Conservation (phyloP, 2,113 vertebrate genomes). For the Calonectris borealis region DNA sequence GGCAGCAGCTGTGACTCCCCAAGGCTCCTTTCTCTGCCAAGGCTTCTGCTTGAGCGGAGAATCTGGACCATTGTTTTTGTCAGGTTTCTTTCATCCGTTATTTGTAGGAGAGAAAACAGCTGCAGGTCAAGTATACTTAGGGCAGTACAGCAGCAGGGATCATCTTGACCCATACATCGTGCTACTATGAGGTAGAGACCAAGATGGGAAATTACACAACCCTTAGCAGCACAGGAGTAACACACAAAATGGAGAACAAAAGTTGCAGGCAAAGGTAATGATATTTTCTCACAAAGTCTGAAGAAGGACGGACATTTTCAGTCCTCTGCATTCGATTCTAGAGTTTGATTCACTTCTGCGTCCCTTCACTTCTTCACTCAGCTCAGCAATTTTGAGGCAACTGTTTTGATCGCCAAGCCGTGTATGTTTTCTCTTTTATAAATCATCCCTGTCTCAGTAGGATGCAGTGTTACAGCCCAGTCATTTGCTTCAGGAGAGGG, state of each 20-base stretch:
- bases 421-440: background rate
- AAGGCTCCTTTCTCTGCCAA: background rate
- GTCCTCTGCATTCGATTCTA: background rate
- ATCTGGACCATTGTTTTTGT: background rate
- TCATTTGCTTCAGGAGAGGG: constrained; percentile 48
- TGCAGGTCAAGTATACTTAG: background rate
- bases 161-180: background rate
- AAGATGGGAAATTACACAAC: background rate
- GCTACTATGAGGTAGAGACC: background rate
- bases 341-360: background rate
- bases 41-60: background rate
- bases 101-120: background rate
- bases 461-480: constrained; percentile 38
- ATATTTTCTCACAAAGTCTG: background rate
- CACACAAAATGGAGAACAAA: background rate
- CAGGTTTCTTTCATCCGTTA: background rate
- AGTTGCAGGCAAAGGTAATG: background rate
- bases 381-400: constrained; percentile 39
- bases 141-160: background rate
- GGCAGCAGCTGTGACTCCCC: background rate
- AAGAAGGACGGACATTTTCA: background rate
- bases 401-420: background rate
- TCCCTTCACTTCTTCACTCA: background rate
- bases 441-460: constrained; percentile 14
- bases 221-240: background rate